phyloP scores from a whole-genome alignment of 2,113 vertebrate species.

The Pseudorhombus dupliciocellatus region DNA sequence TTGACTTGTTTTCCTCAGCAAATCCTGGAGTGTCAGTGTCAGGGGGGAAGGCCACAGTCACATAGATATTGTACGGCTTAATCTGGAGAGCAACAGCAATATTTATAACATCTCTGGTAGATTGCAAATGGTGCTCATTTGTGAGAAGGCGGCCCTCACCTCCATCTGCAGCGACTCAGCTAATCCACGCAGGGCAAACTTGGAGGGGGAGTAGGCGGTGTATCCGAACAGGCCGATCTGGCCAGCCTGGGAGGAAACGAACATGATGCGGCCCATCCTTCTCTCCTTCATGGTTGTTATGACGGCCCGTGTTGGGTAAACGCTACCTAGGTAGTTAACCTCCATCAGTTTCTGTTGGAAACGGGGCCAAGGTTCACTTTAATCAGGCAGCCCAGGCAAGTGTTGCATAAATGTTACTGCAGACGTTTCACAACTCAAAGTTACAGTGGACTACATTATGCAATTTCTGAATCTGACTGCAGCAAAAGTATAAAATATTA shows the following conservation, averaged over 20 bases:
- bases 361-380: constrained; percentile 11
- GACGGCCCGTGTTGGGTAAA: constrained; percentile 93
- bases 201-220: constrained; percentile 94
- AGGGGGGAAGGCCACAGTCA: constrained; percentile 95
- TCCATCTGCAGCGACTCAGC: constrained; percentile 98
- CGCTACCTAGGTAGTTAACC: constrained; percentile 96
- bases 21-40: constrained; percentile 96
- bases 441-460: neutral
- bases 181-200: constrained; percentile 93
- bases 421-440: constrained; percentile 3
- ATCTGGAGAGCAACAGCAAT: constrained; percentile 80
- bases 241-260: constrained; percentile 95
- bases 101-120: neutral
- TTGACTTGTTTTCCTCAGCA: constrained; percentile 91
- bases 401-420: neutral
- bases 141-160: constrained; percentile 71
- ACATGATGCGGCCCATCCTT: constrained; percentile 93
- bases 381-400: neutral
- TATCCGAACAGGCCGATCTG: constrained; percentile 94
- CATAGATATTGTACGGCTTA: constrained; percentile 97
- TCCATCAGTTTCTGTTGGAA: constrained; percentile 90
- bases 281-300: constrained; percentile 97
- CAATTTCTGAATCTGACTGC: neutral
- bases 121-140: too few relatives aligned
- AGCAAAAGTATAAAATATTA: neutral